phyloP scores from a whole-genome alignment of 2,113 vertebrate species.

The Archocentrus centrarchus region DNA sequence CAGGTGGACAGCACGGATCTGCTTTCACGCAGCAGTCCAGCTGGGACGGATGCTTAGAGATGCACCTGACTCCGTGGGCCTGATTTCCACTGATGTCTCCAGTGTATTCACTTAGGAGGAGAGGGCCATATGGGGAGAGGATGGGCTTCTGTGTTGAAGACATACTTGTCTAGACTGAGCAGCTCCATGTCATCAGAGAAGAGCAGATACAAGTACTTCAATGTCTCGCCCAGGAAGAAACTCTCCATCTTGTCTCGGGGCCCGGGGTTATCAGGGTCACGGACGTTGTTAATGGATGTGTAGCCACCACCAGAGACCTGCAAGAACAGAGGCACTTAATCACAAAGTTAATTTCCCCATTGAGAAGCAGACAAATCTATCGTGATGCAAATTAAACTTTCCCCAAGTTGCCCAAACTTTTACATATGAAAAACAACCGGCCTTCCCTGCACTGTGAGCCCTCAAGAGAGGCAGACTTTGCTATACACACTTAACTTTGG shows the following conservation, averaged over 20 bases:
- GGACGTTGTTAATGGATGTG: conserved; percentile 95
- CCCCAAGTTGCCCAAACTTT: not conserved
- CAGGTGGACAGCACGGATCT: conserved; percentile 19
- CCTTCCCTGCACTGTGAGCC: not conserved
- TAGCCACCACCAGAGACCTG: conserved; percentile 91
- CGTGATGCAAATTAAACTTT: not conserved
- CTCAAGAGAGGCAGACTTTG: not conserved
- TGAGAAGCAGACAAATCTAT: not conserved
- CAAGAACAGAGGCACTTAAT: not conserved
- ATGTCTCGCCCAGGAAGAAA: conserved; percentile 96
- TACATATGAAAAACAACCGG: not conserved
- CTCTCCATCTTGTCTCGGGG: conserved; percentile 99
- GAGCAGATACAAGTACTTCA: conserved; percentile 95
- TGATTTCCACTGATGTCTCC: not conserved
- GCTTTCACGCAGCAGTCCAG: conserved; percentile 16
- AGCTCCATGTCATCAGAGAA: conserved; percentile 89
- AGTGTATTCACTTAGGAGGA: conserved; percentile 65
- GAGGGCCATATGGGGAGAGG: conserved; percentile 91
- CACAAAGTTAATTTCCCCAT: not conserved
- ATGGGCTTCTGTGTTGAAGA: conserved; percentile 98
- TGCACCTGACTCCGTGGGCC: not conserved
- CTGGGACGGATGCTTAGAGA: conserved; percentile 6
- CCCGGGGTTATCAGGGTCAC: conserved; percentile 84
- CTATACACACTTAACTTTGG: not conserved
- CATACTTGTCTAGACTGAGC: conserved; percentile 88